A percentile compares a stretch with the other conserved stretches of the same genome.
phyloP scores from a whole-genome alignment of 2,797 vertebrate species.

The Sebastes variabilis region DNA sequence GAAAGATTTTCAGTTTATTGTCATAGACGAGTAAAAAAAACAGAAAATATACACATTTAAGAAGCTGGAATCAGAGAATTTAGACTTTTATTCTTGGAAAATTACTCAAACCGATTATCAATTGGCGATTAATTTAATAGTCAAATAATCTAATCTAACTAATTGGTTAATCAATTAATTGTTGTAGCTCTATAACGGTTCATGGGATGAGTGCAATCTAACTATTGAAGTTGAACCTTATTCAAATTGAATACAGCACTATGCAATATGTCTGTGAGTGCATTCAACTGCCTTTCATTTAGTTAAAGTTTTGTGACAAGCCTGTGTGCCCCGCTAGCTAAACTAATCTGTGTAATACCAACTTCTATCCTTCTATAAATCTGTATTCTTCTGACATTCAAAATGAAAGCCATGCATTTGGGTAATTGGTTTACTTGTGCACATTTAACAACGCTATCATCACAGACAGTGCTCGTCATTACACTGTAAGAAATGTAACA shows the following conservation, averaged over 20 bases:
- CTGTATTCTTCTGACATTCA: background rate
- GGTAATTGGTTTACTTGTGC: background rate
- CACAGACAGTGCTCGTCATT: background rate
- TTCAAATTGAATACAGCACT: no score
- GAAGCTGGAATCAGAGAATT: no score
- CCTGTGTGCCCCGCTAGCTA: background rate
- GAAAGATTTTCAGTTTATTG: no score
- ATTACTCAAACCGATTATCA: no score
- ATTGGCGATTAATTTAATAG: no score
- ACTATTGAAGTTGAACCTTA: background rate
- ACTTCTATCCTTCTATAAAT: background rate
- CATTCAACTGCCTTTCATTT: background rate
- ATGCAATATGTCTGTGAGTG: background rate
- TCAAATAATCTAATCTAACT: no score
- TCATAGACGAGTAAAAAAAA: no score
- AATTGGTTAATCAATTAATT: no score
- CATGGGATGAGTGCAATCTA: background rate
- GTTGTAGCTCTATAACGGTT: background rate
- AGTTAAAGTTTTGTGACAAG: background rate
- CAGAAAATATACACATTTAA: no score
- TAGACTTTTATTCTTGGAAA: no score
- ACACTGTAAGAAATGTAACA: background rate
- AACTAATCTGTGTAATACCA: background rate
- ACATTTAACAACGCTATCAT: background rate
- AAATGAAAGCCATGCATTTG: background rate